phyloP scores from a whole-genome alignment of 1,140 invertebrate genomes.

The Andrena cerasifolii region DNA sequence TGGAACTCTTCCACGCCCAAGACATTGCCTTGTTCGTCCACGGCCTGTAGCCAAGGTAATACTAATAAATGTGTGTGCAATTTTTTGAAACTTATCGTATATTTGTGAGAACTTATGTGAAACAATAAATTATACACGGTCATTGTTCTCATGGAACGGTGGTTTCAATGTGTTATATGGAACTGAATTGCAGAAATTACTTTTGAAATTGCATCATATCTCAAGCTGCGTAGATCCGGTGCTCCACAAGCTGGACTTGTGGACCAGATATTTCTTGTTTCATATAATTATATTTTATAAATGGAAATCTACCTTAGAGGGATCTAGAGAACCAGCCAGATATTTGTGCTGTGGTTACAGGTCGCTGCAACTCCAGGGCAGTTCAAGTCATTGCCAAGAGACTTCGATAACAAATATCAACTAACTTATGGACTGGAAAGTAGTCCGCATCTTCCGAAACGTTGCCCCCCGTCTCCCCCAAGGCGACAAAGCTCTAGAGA shows the following conservation, averaged over 20 bases:
- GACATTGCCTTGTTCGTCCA: slow-evolving; percentile 89
- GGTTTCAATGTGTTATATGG: too few relatives aligned
- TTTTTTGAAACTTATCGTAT: background rate
- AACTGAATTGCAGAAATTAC: too few relatives aligned
- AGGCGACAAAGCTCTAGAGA: slow-evolving; percentile 86
- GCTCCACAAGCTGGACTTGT: too few relatives aligned
- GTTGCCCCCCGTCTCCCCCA: slow-evolving; percentile 91
- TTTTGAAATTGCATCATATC: background rate
- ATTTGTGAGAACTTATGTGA: too few relatives aligned
- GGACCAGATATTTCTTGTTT: too few relatives aligned
- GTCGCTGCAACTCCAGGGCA: slow-evolving; percentile 79
- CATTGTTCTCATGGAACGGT: too few relatives aligned
- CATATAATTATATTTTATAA: too few relatives aligned
- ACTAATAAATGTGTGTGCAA: background rate
- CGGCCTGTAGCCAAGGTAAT: slow-evolving; percentile 93
- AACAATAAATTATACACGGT: too few relatives aligned
- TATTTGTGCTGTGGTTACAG: slow-evolving; percentile 64
- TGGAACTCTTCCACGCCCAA: slow-evolving; percentile 92
- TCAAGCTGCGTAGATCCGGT: too few relatives aligned
- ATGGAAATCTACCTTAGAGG: too few relatives aligned
- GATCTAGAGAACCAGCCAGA: too few relatives aligned
- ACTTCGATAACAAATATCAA: slow-evolving; percentile 81
- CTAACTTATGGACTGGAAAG: slow-evolving; percentile 80
- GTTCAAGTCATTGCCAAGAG: slow-evolving; percentile 80
- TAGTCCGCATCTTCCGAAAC: slow-evolving; percentile 79